Conservation (phyloP, 1,140 invertebrate genomes). For the Diachasma alloeum region DNA sequence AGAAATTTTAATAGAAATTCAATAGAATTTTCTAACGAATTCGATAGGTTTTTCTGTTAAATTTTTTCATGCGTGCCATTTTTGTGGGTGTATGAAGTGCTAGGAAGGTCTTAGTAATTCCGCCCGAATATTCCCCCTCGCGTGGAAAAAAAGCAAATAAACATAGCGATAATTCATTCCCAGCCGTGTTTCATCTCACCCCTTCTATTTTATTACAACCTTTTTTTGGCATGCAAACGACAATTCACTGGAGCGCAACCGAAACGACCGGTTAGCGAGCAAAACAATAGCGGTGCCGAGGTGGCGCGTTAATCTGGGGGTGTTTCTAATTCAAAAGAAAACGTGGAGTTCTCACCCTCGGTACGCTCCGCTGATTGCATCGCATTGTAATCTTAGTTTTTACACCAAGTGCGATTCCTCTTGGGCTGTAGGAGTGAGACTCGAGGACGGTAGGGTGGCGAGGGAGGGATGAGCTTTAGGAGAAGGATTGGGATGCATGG, state of each 20-base stretch:
- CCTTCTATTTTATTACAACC: background rate
- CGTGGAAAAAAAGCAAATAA: too few species aligned
- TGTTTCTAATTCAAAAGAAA: constrained; percentile 35
- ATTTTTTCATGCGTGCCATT: too few species aligned
- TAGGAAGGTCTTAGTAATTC: too few species aligned
- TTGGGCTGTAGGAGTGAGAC: constrained; percentile 8
- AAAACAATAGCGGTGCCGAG: constrained; percentile 1
- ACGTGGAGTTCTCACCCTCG: background rate
- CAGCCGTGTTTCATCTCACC: background rate
- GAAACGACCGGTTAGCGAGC: background rate
- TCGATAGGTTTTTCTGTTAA: too few species aligned
- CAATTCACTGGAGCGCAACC: background rate
- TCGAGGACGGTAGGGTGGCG: background rate
- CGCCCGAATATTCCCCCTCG: too few species aligned
- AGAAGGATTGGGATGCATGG: background rate
- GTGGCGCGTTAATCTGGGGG: constrained; percentile 24
- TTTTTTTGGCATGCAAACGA: constrained; percentile 3
- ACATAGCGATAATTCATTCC: background rate
- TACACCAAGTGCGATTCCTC: constrained; percentile 23
- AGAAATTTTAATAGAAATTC: too few species aligned
- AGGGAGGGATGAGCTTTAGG: background rate
- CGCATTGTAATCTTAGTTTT: constrained; percentile 41
- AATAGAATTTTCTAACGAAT: too few species aligned
- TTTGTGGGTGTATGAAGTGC: too few species aligned
- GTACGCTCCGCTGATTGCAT: constrained; percentile 34